phyloP scores from a whole-genome alignment of 2,888 invertebrate genomes.

The Marronus borbonicus region DNA sequence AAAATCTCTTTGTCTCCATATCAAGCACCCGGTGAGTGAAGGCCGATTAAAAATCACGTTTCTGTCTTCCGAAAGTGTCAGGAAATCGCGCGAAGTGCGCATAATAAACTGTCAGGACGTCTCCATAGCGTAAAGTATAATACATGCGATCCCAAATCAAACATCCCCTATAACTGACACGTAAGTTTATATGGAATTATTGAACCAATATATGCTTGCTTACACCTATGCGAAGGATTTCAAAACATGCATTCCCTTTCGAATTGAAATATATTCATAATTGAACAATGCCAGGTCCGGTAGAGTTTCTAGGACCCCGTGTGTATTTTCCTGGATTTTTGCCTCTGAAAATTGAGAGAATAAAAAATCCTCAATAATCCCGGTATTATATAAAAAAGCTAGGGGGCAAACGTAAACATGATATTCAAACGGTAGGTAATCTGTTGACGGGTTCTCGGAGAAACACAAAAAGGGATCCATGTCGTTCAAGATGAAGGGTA shows the following conservation, averaged over 20 bases:
- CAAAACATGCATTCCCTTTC: constrained; percentile 11
- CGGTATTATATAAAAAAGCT: constrained; percentile 58
- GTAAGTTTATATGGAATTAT: constrained; percentile 30
- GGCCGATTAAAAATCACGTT: constrained; percentile 7
- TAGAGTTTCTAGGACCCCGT: not conserved
- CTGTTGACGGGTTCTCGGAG: constrained; percentile 60
- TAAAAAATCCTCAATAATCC: constrained; percentile 61
- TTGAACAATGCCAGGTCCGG: constrained; percentile 28
- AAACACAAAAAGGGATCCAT: constrained; percentile 50
- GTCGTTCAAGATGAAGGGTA: constrained; percentile 11
- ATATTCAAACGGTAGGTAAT: constrained; percentile 64
- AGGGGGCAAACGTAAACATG: constrained; percentile 62
- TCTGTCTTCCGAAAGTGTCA: not conserved
- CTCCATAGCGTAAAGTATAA: constrained; percentile 17
- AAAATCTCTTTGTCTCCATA: no score
- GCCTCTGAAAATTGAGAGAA: constrained; percentile 28
- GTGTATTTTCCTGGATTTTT: constrained; percentile 26
- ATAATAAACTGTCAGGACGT: constrained; percentile 42
- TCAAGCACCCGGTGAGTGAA: no score
- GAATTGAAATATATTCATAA: constrained; percentile 33
- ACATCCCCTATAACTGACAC: not conserved
- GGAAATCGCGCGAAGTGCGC: not conserved
- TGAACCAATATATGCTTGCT: constrained; percentile 19
- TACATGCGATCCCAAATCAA: constrained; percentile 15
- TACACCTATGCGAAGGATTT: constrained; percentile 13